Base-by-base conservation (phyloP, 2,888 invertebrate genomes). In the Caenorhabditis panamensis region DNA sequence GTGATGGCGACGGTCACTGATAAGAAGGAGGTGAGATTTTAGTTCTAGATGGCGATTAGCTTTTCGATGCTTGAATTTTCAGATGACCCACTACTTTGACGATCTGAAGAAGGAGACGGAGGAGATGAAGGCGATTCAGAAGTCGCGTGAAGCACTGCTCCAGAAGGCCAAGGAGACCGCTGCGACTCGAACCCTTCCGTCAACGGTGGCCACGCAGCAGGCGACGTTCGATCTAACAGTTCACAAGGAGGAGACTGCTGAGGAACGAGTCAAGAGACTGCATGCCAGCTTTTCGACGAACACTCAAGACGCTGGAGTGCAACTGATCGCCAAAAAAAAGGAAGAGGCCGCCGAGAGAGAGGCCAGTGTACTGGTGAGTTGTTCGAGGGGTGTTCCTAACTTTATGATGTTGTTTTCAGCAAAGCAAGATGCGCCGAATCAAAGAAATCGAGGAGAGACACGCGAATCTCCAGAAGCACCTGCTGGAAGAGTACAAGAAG, bases 11-110 rank as follows among this genome's bases (percentile, higher is more conserved):
- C 37, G 20, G 13, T 66, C 4, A 20, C 4, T n/a, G 73, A 73
- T 31, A 64, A 41, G 16, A 58, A 73, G 47, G 66, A 54, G 41
- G 66, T 61, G 28, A 47, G 37, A n/a, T 24, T 62, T 56, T 28
- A n/a, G n/a, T 16, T 28, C 26, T 13, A 26, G 16, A 24, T n/a
- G 4, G 8, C 18, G 13, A 18, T 16, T n/a, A 1, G 36, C n/a
- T 36, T 36, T 58, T 59, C n/a, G n/a, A 59, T 41, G 36, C 28
- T 18, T 44, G 28, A 18, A 3, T 26, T 61, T 73, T 20, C 64
- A 73, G 72, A 73, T 73, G 72, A 3, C 5, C 24, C 0, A 4
- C 5, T 73, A 73, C 36, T 18, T 28, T 3, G 13, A 16, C 5
- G 26, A 51, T 8, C 3, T 73, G 64, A 26, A 26, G 6, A 31